Evolutionary conservation across 2,888 invertebrate genomes (phyloP).

Genomic region (Neoaliturus tenellus): DNA sequence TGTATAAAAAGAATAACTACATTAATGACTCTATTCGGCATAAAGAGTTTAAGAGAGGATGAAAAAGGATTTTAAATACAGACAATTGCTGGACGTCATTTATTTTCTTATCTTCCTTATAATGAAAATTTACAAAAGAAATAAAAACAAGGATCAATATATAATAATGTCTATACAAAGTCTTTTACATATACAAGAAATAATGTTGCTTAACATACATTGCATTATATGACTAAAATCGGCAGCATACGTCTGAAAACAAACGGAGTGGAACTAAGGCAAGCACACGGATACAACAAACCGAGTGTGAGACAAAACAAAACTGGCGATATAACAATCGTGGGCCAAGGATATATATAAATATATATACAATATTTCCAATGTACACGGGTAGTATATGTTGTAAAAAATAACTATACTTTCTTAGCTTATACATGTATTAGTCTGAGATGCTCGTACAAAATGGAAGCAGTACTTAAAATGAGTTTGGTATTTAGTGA

Average conservation of each 20-base stretch:
- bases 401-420: constrained; percentile 51
- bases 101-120: constrained; percentile 64
- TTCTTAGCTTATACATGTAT: constrained; percentile 50
- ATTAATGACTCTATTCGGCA: no score
- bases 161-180: constrained; percentile 63
- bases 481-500: constrained; percentile 41
- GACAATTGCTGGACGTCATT: constrained; percentile 64
- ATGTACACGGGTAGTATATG: constrained; percentile 43
- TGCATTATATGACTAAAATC: constrained; percentile 47
- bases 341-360: constrained; percentile 46
- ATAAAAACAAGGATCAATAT: constrained; percentile 62
- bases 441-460: constrained; percentile 45
- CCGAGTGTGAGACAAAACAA: constrained; percentile 36
- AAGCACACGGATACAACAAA: constrained; percentile 27
- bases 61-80: no score
- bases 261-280: constrained; percentile 41
- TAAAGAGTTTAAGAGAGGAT: no score
- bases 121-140: constrained; percentile 64
- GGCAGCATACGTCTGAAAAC: constrained; percentile 34
- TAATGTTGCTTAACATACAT: constrained; percentile 56
- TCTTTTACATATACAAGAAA: constrained; percentile 62
- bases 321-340: constrained; percentile 38
- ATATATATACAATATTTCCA: constrained; percentile 48
- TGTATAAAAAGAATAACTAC: no score
- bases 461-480: constrained; percentile 53